These are phyloP conservation scores for Crocidura indochinensis DNA, from an alignment of 2,797 vertebrate species.

Conservation along the genomic window DNA sequence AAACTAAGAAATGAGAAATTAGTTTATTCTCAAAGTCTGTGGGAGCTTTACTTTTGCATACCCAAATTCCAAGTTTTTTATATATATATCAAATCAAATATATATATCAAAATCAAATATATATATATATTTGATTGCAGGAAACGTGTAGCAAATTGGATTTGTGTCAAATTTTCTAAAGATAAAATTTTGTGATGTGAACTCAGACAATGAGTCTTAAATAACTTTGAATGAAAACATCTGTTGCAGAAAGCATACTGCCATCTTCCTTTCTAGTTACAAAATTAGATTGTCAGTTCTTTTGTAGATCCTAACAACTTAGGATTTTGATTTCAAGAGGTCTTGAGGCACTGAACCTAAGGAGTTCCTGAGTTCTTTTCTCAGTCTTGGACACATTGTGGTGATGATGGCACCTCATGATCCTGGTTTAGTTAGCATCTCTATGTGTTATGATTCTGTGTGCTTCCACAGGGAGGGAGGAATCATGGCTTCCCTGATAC, in stretches of 20 bases:
- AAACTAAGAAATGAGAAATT: conserved; percentile 33
- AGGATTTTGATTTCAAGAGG: conserved; percentile 34
- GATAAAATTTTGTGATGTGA: conserved; percentile 42
- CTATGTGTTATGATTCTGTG: too few relatives aligned
- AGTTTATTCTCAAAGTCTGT: conserved; percentile 58
- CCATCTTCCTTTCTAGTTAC: conserved; percentile 52
- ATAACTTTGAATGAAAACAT: conserved; percentile 55
- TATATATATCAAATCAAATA: too few relatives aligned
- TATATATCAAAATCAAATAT: too few relatives aligned
- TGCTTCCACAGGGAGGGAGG: not conserved
- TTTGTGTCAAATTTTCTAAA: conserved; percentile 56
- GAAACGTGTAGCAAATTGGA: not conserved
- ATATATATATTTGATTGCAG: conserved; percentile 21
- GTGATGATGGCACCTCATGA: not conserved
- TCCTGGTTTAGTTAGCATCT: not conserved
- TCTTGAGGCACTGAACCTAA: not conserved
- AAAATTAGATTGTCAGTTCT: conserved; percentile 48
- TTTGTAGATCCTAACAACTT: not conserved
- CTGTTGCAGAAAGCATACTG: not conserved
- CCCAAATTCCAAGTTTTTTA: conserved; percentile 62
- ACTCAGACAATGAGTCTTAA: conserved; percentile 53
- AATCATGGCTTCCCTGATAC: not conserved
- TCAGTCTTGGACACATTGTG: not conserved
- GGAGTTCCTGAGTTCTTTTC: not conserved
- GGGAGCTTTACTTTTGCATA: conserved; percentile 58